Evolutionary conservation across 2,113 vertebrate species (phyloP).

Genomic region (Centropus bengalensis): DNA sequence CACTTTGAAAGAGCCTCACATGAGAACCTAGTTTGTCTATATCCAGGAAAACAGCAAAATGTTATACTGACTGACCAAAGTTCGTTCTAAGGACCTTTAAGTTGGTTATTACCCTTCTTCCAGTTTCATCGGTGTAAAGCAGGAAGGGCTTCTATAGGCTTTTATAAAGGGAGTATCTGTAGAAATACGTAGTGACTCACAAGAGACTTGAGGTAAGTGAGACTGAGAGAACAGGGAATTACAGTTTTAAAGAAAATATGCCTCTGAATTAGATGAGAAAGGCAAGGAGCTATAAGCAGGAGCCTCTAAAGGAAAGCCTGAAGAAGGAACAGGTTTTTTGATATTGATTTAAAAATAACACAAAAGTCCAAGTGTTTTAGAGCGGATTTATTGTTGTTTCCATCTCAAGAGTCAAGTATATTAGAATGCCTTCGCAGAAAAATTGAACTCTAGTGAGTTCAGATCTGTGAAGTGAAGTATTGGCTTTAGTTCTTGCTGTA

Average conservation of each 20-base stretch:
- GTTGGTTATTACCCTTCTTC: background rate
- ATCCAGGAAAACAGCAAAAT: background rate
- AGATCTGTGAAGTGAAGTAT: background rate
- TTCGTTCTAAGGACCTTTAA: background rate
- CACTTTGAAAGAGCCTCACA: background rate
- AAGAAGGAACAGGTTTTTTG: background rate
- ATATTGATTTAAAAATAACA: background rate
- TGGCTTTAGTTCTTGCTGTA: background rate
- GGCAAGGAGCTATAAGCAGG: background rate
- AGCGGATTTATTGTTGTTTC: background rate
- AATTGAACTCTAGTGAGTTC: background rate
- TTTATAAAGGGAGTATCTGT: slow-evolving; percentile 19
- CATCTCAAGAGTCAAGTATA: background rate
- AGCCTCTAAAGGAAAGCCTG: background rate
- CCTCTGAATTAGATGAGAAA: background rate
- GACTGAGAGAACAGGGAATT: background rate
- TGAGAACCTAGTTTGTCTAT: background rate
- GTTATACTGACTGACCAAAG: background rate
- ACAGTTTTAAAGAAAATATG: background rate
- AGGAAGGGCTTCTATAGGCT: background rate
- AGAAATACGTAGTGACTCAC: slow-evolving; percentile 22
- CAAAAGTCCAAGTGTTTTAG: background rate
- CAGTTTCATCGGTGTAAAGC: background rate
- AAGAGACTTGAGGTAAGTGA: background rate
- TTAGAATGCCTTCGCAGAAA: background rate